phyloP scores from a whole-genome alignment of 2,888 invertebrate genomes.

The Lumbricus terrestris region DNA sequence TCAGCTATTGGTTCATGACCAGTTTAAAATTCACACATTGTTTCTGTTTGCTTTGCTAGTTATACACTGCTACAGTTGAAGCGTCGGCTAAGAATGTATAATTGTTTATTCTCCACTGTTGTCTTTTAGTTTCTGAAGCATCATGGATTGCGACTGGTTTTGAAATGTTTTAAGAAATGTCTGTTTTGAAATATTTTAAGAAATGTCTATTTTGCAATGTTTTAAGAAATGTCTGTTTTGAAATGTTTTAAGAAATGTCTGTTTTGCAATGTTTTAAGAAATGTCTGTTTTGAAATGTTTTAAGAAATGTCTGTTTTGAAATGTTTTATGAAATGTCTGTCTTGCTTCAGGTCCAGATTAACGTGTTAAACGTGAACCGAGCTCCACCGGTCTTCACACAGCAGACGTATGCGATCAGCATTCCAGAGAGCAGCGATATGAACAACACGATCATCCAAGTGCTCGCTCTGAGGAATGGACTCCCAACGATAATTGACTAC shows the following conservation, averaged over 20 bases:
- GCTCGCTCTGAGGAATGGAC: slow-evolving; percentile 76
- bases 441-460: slow-evolving; percentile 79
- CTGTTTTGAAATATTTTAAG: not conserved
- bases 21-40: not conserved
- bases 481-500: slow-evolving; percentile 72
- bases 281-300: not conserved
- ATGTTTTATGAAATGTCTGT: not conserved
- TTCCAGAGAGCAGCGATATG: slow-evolving; percentile 76
- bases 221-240: not conserved
- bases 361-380: not conserved
- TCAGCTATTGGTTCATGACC: not conserved
- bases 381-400: not conserved
- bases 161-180: not conserved
- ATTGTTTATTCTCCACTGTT: not conserved
- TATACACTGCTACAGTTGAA: too few species aligned
- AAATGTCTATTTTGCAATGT: too few species aligned
- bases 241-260: not conserved
- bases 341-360: slow-evolving; percentile 4
- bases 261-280: not conserved
- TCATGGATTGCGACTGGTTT: not conserved
- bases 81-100: too few species aligned
- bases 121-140: not conserved
- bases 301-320: not conserved
- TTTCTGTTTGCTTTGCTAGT: not conserved
- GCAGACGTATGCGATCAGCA: slow-evolving; percentile 72